Base-by-base conservation (phyloP, 2,113 vertebrate genomes). In the Thermophis baileyi region DNA sequence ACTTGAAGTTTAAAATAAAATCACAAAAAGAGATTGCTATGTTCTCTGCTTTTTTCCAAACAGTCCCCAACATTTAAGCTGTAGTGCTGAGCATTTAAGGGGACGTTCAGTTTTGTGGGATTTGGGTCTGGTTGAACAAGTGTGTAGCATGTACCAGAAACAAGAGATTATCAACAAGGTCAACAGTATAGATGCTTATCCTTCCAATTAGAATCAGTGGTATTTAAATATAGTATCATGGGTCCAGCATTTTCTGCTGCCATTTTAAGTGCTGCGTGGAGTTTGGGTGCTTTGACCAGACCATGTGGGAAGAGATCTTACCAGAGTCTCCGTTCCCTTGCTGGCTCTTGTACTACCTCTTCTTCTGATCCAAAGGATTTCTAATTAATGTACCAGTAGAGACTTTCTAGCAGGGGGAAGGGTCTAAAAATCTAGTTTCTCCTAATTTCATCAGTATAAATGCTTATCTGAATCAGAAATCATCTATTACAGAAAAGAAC, bases 11-110 rank as follows among this genome's bases (percentile, higher is more conserved):
- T 69, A 27, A 50, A 49, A 87, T 60, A 49, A 50, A 30, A 50
- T 74, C 69, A 74, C 69, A 20, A 50, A 50, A 14, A 18, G 94
- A 92, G 88, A 50, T 93, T 87, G 94, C 94, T 9, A 86, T 47
- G 6, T 0, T 0, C 4, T 35, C 11, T 6, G 9, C 2, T 30
- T 47, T 6, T 46, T 96, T 94, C 93, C 24, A 74, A 69, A 69
- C 4, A 35, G 30, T 35, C 12, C 51, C 60, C 81, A 89, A 94
- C 95, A 95, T 57, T 4, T 63, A 63, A 30, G 22, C 35, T n/a
- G 24, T 7, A 6, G 44, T 60, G 44, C 25, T 63, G 9, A 89
- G 89, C 25, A 30, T 30, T 74, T 74, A 35, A 35, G n/a, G 10
- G n/a, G 63, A 74, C n/a, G 18, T 74, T 74, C 12, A 1, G 14